A percentile compares a stretch with the other conserved stretches of the same genome.
Evolutionary conservation across 2,113 vertebrate genomes (phyloP).

Genomic region (Sterrhoptilus dennistouni): DNA sequence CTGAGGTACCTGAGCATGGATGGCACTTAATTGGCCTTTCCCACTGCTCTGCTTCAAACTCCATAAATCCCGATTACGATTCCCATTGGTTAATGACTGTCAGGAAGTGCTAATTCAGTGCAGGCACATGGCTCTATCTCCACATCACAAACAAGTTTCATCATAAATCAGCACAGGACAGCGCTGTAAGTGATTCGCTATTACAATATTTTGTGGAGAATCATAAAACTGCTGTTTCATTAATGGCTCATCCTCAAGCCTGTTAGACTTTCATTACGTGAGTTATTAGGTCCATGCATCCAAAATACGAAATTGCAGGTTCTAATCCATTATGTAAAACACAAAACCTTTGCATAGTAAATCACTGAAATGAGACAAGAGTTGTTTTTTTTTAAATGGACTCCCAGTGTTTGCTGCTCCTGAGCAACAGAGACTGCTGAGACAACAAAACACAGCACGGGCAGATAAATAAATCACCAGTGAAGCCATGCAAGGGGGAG

Average conservation of each 20-base stretch:
- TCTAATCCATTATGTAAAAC: conserved; percentile 74
- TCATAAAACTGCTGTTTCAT: conserved; percentile 69
- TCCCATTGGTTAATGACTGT: not conserved
- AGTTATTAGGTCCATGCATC: conserved; percentile 72
- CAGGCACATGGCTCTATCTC: not conserved
- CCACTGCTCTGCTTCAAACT: not conserved
- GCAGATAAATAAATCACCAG: conserved; percentile 66
- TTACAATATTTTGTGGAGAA: conserved; percentile 7
- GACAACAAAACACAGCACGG: conserved; percentile 54
- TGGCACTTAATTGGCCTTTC: not conserved
- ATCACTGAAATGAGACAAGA: conserved; percentile 68
- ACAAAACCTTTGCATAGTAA: conserved; percentile 62
- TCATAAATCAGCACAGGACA: conserved; percentile 48
- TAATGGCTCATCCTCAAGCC: conserved; percentile 76
- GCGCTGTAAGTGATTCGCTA: conserved; percentile 43
- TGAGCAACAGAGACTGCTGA: conserved; percentile 46
- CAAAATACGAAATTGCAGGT: conserved; percentile 72
- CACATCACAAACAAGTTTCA: conserved; percentile 49
- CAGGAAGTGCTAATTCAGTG: conserved; percentile 55
- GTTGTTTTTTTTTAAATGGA: conserved; percentile 24
- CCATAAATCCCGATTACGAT: conserved; percentile 4
- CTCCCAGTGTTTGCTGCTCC: conserved; percentile 25
- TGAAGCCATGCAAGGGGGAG: not conserved
- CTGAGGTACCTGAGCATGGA: not conserved
- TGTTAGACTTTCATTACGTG: conserved; percentile 73